Conservation (phyloP, 1,140 invertebrate species). For the Araneus ventricosus region DNA sequence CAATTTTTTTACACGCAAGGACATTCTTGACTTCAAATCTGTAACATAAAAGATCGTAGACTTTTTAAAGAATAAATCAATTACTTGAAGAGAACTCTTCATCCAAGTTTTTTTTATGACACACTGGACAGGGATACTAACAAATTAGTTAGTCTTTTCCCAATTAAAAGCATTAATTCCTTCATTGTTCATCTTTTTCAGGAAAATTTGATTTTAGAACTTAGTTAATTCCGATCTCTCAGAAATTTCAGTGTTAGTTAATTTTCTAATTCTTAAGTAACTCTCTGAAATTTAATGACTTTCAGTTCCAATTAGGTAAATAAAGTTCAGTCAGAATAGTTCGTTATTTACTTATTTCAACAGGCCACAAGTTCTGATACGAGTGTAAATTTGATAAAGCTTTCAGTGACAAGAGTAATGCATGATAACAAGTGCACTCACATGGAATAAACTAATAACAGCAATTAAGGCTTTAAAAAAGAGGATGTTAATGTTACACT, state of each 20-base stretch:
- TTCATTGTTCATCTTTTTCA: neutral
- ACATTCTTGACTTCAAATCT: neutral
- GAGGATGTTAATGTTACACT: too few species aligned
- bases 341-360: neutral
- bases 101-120: too few species aligned
- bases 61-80: neutral
- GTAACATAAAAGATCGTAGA: neutral
- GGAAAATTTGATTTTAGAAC: neutral
- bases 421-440: too few species aligned
- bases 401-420: neutral
- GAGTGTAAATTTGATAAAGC: neutral
- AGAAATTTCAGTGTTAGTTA: too few species aligned
- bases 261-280: slow-evolving; percentile 10
- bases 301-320: slow-evolving; percentile 11
- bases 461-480: too few species aligned
- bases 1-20: neutral
- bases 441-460: neutral
- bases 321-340: neutral
- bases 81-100: neutral
- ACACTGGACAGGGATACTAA: neutral
- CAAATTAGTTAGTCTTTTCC: neutral
- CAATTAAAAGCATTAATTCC: neutral
- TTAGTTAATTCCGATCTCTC: neutral
- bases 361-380: neutral
- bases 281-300: neutral